A percentile compares a stretch with the other conserved stretches of the same genome.
Evolutionary conservation across 2,888 invertebrate species (phyloP).

Genomic region (Amiota mariae): DNA sequence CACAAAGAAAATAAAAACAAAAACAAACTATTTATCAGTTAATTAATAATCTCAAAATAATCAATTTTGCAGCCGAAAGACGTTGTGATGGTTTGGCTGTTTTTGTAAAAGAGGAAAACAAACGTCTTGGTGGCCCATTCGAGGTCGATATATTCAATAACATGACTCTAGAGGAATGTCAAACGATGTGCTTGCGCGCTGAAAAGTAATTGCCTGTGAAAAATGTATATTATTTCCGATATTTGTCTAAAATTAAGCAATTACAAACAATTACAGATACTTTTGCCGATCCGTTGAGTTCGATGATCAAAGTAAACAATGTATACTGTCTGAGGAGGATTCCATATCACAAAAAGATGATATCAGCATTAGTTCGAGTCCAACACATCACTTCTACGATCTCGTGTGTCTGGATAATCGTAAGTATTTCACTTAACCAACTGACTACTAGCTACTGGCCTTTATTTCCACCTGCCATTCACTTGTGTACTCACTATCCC

Average conservation of each 20-base stretch:
- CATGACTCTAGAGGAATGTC: constrained; percentile 89
- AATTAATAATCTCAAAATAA: not conserved
- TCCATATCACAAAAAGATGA: constrained; percentile 92
- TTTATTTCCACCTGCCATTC: constrained; percentile 39
- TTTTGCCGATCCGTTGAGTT: constrained; percentile 93
- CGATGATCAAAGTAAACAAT: constrained; percentile 88
- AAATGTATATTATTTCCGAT: constrained; percentile 36
- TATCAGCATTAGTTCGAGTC: constrained; percentile 87
- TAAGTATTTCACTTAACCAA: constrained; percentile 76
- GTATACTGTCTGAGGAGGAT: constrained; percentile 93
- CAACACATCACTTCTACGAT: constrained; percentile 90
- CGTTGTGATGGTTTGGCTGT: constrained; percentile 90
- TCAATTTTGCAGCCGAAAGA: constrained; percentile 79
- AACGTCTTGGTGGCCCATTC: constrained; percentile 89
- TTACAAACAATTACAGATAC: constrained; percentile 75
- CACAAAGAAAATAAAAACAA: not conserved
- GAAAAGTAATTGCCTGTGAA: constrained; percentile 79
- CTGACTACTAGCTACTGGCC: constrained; percentile 30
- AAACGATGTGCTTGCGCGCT: constrained; percentile 88
- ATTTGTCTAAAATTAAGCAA: constrained; percentile 43
- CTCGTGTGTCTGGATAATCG: constrained; percentile 92
- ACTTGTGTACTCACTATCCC: constrained; percentile 26
- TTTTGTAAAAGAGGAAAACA: constrained; percentile 92
- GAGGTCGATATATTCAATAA: constrained; percentile 91
- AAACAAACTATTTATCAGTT: constrained; percentile 1